Evolutionary conservation across 2,888 invertebrate genomes (phyloP).

Genomic region (Cetonia aurata): DNA sequence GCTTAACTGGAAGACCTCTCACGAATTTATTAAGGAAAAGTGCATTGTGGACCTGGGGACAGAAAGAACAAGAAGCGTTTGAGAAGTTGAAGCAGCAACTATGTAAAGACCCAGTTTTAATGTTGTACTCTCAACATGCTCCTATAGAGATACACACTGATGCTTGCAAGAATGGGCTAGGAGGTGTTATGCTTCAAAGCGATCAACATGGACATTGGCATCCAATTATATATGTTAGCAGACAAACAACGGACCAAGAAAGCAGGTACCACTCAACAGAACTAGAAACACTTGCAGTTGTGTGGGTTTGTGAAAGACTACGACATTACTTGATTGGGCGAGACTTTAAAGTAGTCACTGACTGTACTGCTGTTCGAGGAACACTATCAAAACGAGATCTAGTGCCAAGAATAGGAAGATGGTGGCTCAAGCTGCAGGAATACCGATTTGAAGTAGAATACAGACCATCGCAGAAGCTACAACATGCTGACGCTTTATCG

Average conservation of each 20-base stretch:
- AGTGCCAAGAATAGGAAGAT: background rate
- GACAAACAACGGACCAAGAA: slow-evolving; percentile 4
- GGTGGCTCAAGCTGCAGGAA: slow-evolving; percentile 21
- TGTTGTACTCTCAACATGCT: slow-evolving; percentile 12
- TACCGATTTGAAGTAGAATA: slow-evolving; percentile 10
- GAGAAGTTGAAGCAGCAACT: background rate
- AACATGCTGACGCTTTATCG: slow-evolving; percentile 18
- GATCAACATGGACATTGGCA: slow-evolving; percentile 9
- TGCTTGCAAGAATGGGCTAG: slow-evolving; percentile 6
- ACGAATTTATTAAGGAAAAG: background rate
- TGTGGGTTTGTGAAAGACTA: slow-evolving; percentile 1
- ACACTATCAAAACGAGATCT: background rate
- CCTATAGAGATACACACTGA: slow-evolving; percentile 23
- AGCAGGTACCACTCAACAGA: slow-evolving; percentile 8
- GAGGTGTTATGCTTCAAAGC: background rate
- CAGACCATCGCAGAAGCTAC: background rate
- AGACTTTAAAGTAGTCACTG: slow-evolving; percentile 7
- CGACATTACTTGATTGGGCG: slow-evolving; percentile 3
- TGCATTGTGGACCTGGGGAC: too few relatives aligned
- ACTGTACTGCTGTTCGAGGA: slow-evolving; percentile 7
- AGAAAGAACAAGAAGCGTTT: background rate
- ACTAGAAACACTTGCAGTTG: slow-evolving; percentile 14
- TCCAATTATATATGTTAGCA: slow-evolving; percentile 1
- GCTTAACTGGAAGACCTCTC: background rate
- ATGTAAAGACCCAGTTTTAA: background rate